Base-by-base conservation (phyloP, 2,888 invertebrate species). In the Nysson spinosus region DNA sequence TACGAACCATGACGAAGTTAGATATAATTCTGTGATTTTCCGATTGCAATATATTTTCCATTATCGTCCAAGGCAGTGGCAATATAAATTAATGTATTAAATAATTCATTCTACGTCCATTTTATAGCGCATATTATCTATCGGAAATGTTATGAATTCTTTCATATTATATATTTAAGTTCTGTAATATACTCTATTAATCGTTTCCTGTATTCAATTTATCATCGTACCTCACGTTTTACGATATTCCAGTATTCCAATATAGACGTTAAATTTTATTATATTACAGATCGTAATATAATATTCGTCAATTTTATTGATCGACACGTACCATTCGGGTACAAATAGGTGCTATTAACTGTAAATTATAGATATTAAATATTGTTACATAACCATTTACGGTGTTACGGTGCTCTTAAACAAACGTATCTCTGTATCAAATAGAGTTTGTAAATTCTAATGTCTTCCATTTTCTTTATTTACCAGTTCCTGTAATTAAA, bases 11-110 rank as follows among this genome's bases (percentile, higher is more conserved):
- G n/a, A n/a, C n/a, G n/a, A n/a, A n/a, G n/a, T n/a, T n/a, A n/a
- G n/a, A n/a, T n/a, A n/a, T n/a, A n/a, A n/a, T n/a, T n/a, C 62
- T 56, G 55, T 62, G 62, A 66, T 62, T 34, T 12, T 24, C 50
- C 35, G 20, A 26, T 47, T 28, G 26, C 46, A 56, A 66, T 56
- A 63, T n/a, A 60, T n/a, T 12, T 32, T 35, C 32, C 12, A 5
- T 26, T 42, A 37, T 19, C 30, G 47, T 47, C 30, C 42, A 17
- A 32, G 19, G 11, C 11, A 14, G 22, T 44, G 24, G 43, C 54
- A 34, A 61, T 49, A 49, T 57, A 49, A 44, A 28, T 43, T 58
- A 34, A 14, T 30, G 44, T 37, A 11, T 16, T 28, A 47, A 44
- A 49, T 12, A 3, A 11, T 1, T 14, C 43, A 47, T 40, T 11